These are phyloP conservation scores for Mystacides longicornis DNA, from an alignment of 2,888 invertebrate species.

Conservation along the genomic window DNA sequence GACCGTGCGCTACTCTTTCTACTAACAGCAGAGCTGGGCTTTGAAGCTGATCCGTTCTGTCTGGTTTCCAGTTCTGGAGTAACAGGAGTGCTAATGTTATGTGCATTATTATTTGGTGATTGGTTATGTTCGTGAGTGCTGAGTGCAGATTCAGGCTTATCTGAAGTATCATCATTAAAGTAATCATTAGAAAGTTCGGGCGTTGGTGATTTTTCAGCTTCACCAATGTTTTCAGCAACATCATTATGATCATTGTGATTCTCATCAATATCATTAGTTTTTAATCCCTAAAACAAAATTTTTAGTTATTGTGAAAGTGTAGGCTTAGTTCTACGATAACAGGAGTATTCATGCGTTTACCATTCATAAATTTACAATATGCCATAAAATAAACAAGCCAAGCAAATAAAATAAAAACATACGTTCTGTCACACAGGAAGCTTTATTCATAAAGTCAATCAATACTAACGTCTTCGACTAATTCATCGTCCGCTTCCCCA, in stretches of 20 bases:
- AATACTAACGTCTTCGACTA: conserved; percentile 19
- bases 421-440: conserved; percentile 8
- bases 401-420: conserved; percentile 15
- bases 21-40: neutral
- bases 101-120: conserved; percentile 12
- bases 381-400: conserved; percentile 15
- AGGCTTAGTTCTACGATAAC: neutral
- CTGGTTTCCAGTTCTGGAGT: neutral
- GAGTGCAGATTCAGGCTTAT: conserved; percentile 9
- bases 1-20: neutral
- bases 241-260: conserved; percentile 24
- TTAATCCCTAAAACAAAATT: conserved; percentile 20
- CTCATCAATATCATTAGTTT: conserved; percentile 28
- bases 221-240: conserved; percentile 6
- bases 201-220: neutral
- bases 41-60: neutral
- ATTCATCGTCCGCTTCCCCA: conserved; percentile 16
- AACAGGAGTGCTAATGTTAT: conserved; percentile 3
- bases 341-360: conserved; percentile 1
- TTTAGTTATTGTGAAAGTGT: conserved; percentile 15
- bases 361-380: neutral
- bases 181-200: conserved; percentile 1
- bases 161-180: conserved; percentile 5
- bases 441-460: conserved; percentile 6
- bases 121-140: conserved; percentile 10